phyloP scores from a whole-genome alignment of 2,113 vertebrate genomes.

The Myodes glareolus region DNA sequence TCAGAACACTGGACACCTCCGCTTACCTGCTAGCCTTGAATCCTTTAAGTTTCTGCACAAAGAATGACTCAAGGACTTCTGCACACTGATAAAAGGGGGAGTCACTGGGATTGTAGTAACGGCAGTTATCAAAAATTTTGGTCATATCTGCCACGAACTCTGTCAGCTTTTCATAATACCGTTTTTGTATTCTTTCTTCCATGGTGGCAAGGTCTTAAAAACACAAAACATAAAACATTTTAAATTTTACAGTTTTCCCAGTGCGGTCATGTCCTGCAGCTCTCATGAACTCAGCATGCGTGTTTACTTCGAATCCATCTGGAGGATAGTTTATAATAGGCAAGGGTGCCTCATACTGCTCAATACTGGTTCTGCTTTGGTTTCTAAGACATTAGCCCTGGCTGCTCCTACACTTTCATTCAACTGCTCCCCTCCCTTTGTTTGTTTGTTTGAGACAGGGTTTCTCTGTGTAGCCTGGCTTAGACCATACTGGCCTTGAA shows the following conservation, averaged over 20 bases:
- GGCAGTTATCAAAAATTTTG: constrained; percentile 99
- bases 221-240: constrained; percentile 75
- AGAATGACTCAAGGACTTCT: constrained; percentile 98
- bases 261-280: not conserved
- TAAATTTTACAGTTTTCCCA: not conserved
- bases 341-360: not conserved
- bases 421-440: too few species aligned
- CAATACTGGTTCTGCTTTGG: not conserved
- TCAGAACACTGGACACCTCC: not conserved
- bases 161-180: constrained; percentile 97
- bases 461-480: not conserved
- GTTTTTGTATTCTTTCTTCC: constrained; percentile 95
- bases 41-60: constrained; percentile 99
- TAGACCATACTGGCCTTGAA: not conserved
- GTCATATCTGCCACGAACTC: constrained; percentile 99
- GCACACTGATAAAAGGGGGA: constrained; percentile 99
- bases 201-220: constrained; percentile 97
- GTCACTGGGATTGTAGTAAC: constrained; percentile 99
- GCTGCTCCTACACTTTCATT: constrained; percentile 3
- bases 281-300: not conserved
- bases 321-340: not conserved
- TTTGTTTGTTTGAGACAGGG: too few species aligned
- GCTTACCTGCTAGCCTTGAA: constrained; percentile 99
- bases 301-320: not conserved
- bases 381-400: not conserved